Percentiles rank a stretch among this genome's conserved stretches.
These are phyloP conservation scores for Myathropa florea DNA, from an alignment of 2,888 invertebrate species.

Conservation along the genomic window DNA sequence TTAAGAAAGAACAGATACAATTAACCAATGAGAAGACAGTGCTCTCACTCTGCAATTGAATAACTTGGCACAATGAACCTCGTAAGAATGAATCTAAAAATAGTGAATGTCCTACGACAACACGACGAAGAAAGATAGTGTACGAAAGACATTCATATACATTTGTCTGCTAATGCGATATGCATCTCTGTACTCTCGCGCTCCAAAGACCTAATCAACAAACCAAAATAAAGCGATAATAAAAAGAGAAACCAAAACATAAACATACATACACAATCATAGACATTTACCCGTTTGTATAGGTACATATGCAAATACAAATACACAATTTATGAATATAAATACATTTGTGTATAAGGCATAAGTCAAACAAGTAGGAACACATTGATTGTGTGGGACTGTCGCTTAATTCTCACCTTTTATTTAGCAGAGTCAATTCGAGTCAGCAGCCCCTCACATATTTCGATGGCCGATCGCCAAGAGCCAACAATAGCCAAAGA, in stretches of 20 bases:
- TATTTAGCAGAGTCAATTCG: conserved; percentile 44
- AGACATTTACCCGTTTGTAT: not conserved
- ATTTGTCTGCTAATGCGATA: not conserved
- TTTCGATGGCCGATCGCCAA: not conserved
- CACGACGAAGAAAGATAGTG: not conserved
- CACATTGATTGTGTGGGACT: conserved; percentile 34
- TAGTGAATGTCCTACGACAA: conserved; percentile 58
- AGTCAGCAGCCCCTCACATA: conserved; percentile 7
- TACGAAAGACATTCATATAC: not conserved
- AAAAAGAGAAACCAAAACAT: conserved; percentile 57
- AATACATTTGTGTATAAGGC: not conserved
- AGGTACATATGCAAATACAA: not conserved
- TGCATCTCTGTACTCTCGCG: conserved; percentile 28
- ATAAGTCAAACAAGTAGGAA: not conserved
- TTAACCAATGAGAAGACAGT: not conserved
- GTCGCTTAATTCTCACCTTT: conserved; percentile 70
- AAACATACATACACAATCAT: conserved; percentile 15
- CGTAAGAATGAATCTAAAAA: conserved; percentile 38
- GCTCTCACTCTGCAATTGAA: not conserved
- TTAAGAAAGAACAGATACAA: not conserved
- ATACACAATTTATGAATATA: not conserved
- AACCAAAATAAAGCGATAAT: conserved; percentile 52
- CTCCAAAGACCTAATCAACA: conserved; percentile 42
- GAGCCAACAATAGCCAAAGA: conserved; percentile 41
- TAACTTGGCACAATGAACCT: conserved; percentile 56